Percentiles rank a stretch among this genome's conserved stretches.
Conservation (phyloP, 2,888 invertebrate genomes). For the Monochamus alternatus region DNA sequence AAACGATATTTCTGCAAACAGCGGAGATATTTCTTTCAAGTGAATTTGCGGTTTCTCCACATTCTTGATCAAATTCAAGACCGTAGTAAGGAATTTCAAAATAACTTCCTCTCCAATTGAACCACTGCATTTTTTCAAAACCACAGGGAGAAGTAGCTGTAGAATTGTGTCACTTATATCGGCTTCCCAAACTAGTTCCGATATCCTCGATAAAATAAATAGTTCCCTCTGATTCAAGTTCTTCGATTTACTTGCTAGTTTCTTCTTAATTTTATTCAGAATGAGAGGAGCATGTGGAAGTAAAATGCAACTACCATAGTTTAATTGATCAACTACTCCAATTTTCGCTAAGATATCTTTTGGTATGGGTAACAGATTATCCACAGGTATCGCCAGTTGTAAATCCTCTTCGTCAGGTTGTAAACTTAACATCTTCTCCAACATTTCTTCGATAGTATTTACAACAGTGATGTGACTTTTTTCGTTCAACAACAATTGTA, state of each 20-base stretch:
- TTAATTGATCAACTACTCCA: slow-evolving; percentile 72
- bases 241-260: slow-evolving; percentile 76
- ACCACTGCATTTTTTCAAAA: slow-evolving; percentile 77
- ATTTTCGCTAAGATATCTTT: slow-evolving; percentile 61
- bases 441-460: slow-evolving; percentile 81
- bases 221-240: slow-evolving; percentile 81
- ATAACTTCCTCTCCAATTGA: slow-evolving; percentile 80
- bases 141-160: slow-evolving; percentile 81
- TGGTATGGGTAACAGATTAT: slow-evolving; percentile 69
- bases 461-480: slow-evolving; percentile 80
- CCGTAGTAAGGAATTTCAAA: slow-evolving; percentile 80
- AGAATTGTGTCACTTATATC: slow-evolving; percentile 81
- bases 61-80: slow-evolving; percentile 83
- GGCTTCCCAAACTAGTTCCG: slow-evolving; percentile 81
- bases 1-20: slow-evolving; percentile 80
- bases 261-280: slow-evolving; percentile 79
- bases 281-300: slow-evolving; percentile 83
- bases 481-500: slow-evolving; percentile 80
- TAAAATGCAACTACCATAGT: slow-evolving; percentile 83
- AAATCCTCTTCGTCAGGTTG: slow-evolving; percentile 76
- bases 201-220: slow-evolving; percentile 82
- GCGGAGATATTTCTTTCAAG: slow-evolving; percentile 79
- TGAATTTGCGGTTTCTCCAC: slow-evolving; percentile 79
- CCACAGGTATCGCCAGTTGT: slow-evolving; percentile 64
- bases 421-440: slow-evolving; percentile 82